Evolutionary conservation across 2,888 invertebrate species (phyloP).

Genomic region (Rhyacophila evoluta): DNA sequence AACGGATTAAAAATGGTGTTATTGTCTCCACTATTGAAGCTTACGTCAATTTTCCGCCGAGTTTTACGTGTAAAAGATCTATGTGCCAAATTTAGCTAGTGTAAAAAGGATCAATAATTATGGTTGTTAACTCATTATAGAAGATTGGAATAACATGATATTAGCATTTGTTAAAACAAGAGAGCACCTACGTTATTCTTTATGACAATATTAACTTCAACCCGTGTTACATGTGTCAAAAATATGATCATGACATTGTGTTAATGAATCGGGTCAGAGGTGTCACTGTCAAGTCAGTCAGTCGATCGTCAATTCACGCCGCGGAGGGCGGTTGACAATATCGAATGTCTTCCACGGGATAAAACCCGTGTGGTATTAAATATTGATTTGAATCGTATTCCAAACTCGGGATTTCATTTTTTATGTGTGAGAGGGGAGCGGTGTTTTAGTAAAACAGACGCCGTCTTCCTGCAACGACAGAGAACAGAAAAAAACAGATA

Average conservation of each 20-base stretch:
- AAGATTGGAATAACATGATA: neutral
- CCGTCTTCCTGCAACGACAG: slow-evolving; percentile 74
- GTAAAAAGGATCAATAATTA: too few species aligned
- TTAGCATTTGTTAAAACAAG: neutral
- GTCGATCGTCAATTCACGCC: neutral
- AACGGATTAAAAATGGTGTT: too few species aligned
- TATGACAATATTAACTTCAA: slow-evolving; percentile 7
- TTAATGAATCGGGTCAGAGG: slow-evolving; percentile 13
- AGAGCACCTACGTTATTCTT: neutral
- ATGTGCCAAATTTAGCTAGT: too few species aligned
- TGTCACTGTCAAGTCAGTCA: slow-evolving; percentile 3
- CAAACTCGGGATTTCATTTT: slow-evolving; percentile 22
- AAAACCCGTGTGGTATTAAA: neutral
- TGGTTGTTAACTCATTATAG: too few species aligned
- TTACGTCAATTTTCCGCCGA: too few species aligned
- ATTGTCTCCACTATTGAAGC: too few species aligned
- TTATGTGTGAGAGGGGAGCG: slow-evolving; percentile 17
- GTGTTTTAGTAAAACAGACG: slow-evolving; percentile 71
- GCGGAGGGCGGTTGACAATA: neutral
- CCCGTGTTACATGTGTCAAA: slow-evolving; percentile 22
- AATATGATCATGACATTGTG: neutral
- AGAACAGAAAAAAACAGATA: slow-evolving; percentile 62
- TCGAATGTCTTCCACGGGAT: neutral
- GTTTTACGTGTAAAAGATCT: neutral
- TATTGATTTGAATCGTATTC: neutral